Percentiles rank a stretch among this genome's conserved stretches.
Evolutionary conservation across 2,888 invertebrate species (phyloP).

Genomic region (Temnothorax ravouxi): DNA sequence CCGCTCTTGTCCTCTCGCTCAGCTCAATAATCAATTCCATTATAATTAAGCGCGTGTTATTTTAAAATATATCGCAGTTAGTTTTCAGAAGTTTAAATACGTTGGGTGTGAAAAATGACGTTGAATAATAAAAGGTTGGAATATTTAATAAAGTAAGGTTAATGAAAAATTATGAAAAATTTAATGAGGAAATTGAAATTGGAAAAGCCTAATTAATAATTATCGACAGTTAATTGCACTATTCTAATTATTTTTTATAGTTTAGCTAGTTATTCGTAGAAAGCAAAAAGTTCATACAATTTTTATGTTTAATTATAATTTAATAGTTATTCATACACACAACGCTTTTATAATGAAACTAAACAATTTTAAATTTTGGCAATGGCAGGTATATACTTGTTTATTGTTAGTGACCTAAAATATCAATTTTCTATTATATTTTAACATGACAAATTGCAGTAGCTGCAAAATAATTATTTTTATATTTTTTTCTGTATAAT

Average conservation of each 20-base stretch:
- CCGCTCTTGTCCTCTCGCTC: conserved; percentile 21
- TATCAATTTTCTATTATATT: neutral
- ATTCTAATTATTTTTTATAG: neutral
- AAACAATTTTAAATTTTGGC: neutral
- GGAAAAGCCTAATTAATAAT: conserved; percentile 9
- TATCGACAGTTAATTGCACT: neutral
- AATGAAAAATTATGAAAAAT: neutral
- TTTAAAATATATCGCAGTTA: conserved; percentile 37
- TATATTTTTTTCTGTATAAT: neutral
- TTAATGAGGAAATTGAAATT: neutral
- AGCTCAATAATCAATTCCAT: conserved; percentile 26
- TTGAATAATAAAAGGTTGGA: conserved; percentile 9
- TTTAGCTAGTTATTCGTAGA: neutral
- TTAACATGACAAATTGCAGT: neutral
- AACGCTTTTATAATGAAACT: neutral
- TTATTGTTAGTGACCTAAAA: neutral
- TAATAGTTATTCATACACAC: neutral
- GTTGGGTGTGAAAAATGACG: neutral
- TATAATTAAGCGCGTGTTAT: conserved; percentile 48
- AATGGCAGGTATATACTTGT: neutral
- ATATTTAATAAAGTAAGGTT: conserved; percentile 4
- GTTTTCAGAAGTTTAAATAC: conserved; percentile 23
- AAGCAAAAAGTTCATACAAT: neutral
- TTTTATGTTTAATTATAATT: neutral
- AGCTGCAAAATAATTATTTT: neutral